phyloP scores from a whole-genome alignment of 2,113 vertebrate species.

The Odocoileus hemionus region DNA sequence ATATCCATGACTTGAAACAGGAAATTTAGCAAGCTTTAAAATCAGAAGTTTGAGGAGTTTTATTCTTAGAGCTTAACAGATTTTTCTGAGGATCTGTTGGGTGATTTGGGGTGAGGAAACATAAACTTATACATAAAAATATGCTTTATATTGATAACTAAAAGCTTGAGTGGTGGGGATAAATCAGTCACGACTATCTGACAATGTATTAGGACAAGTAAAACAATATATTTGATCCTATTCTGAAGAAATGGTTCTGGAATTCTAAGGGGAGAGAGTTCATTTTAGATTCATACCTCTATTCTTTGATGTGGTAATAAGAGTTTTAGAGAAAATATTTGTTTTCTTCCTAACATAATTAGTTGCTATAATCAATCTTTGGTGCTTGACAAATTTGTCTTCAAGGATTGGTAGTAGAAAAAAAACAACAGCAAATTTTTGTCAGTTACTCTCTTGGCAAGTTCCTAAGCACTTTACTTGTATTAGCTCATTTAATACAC shows the following conservation, averaged over 20 bases:
- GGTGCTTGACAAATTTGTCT: conserved; percentile 1
- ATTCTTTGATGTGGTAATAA: conserved; percentile 5
- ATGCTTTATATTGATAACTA: not conserved
- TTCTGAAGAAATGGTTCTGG: conserved; percentile 1
- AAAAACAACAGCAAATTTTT: conserved; percentile 11
- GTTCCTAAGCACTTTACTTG: not conserved
- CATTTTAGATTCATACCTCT: not conserved
- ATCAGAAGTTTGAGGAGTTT: not conserved
- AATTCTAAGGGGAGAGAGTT: conserved; percentile 21
- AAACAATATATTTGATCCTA: not conserved
- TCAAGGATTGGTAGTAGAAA: not conserved
- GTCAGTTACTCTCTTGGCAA: not conserved
- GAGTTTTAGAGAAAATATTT: conserved; percentile 4
- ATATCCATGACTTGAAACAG: not conserved
- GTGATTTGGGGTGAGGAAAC: not conserved
- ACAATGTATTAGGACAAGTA: not conserved
- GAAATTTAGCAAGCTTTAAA: conserved; percentile 3
- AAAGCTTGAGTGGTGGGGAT: not conserved
- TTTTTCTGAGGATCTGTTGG: not conserved
- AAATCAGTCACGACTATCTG: not conserved
- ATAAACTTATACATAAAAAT: not conserved
- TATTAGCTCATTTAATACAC: not conserved
- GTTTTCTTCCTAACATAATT: conserved; percentile 30
- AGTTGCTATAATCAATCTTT: conserved; percentile 2
- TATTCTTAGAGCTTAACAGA: not conserved